A percentile compares a stretch with the other conserved stretches of the same genome.
Evolutionary conservation across 2,888 invertebrate genomes (phyloP).

Genomic region (Balanococcus diminutus): DNA sequence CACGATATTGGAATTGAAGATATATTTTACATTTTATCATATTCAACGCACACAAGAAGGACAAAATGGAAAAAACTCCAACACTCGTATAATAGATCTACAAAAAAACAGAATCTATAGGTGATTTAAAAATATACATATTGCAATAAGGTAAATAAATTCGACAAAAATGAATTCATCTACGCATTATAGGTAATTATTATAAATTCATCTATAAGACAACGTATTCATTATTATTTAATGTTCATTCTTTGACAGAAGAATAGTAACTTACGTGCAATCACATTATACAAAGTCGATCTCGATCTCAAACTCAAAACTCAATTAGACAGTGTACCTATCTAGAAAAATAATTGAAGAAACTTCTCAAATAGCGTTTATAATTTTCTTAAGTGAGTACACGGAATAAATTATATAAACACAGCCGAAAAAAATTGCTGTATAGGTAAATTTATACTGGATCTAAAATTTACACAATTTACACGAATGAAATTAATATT

Average conservation of each 20-base stretch:
- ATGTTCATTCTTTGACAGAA: not conserved
- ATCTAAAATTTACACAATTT: not conserved
- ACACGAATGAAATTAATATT: not conserved
- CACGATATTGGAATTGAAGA: not conserved
- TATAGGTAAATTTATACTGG: not conserved
- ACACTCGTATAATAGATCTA: not conserved
- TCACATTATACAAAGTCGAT: conserved; percentile 6
- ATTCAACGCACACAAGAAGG: not conserved
- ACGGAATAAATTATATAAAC: conserved; percentile 5
- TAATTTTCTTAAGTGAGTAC: not conserved
- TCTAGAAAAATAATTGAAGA: conserved; percentile 11
- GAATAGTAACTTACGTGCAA: not conserved
- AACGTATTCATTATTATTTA: not conserved
- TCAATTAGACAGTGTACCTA: not conserved
- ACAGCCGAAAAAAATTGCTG: conserved; percentile 42
- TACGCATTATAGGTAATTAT: conserved; percentile 1
- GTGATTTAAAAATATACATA: conserved; percentile 17
- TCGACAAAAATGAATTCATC: conserved; percentile 41
- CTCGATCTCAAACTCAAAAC: not conserved
- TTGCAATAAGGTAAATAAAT: conserved; percentile 22
- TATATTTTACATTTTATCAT: not conserved
- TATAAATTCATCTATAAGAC: conserved; percentile 2
- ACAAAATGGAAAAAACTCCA: not conserved
- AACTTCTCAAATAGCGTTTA: not conserved
- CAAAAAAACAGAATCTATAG: not conserved